phyloP scores from a whole-genome alignment of 2,888 invertebrate genomes.

The Drosophila peninsularis region DNA sequence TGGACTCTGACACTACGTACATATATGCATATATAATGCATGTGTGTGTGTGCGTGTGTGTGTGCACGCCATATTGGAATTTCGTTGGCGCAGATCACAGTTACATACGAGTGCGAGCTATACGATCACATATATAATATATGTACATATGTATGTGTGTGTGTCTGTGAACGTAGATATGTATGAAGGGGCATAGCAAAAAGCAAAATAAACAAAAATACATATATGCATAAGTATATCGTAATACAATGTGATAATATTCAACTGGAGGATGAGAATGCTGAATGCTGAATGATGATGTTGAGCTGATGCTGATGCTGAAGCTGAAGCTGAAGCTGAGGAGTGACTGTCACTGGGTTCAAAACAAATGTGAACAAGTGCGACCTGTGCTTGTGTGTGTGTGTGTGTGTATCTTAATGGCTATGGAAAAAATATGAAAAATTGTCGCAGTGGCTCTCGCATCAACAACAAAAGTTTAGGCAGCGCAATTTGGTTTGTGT shows the following conservation, averaged over 20 bases:
- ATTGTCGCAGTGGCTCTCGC: slow-evolving; percentile 44
- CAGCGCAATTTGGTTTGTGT: slow-evolving; percentile 50
- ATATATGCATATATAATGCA: not conserved
- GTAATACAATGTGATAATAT: slow-evolving; percentile 75
- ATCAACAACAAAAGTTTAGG: slow-evolving; percentile 65
- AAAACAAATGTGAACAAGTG: slow-evolving; percentile 63
- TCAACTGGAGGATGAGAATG: slow-evolving; percentile 53
- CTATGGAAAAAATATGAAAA: slow-evolving; percentile 77
- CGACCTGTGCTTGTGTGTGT: slow-evolving; percentile 15
- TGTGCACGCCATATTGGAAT: slow-evolving; percentile 79
- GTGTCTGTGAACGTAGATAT: not conserved
- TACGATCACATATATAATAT: slow-evolving; percentile 9
- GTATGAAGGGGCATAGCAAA: slow-evolving; percentile 39
- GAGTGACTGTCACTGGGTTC: slow-evolving; percentile 71
- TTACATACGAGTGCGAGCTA: slow-evolving; percentile 37
- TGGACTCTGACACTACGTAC: slow-evolving; percentile 64
- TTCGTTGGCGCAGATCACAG: slow-evolving; percentile 71
- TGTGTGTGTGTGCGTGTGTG: slow-evolving; percentile 20
- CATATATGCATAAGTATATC: slow-evolving; percentile 44
- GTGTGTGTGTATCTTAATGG: slow-evolving; percentile 58
- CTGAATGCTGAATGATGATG: slow-evolving; percentile 24
- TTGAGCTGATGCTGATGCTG: slow-evolving; percentile 31
- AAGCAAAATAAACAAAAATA: slow-evolving; percentile 29
- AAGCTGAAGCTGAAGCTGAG: slow-evolving; percentile 43
- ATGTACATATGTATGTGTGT: not conserved